Evolutionary conservation across 2,113 vertebrate species (phyloP), one percentile per base, ranked within the genome.

Genomic region (Polyodon spathula): DNA sequence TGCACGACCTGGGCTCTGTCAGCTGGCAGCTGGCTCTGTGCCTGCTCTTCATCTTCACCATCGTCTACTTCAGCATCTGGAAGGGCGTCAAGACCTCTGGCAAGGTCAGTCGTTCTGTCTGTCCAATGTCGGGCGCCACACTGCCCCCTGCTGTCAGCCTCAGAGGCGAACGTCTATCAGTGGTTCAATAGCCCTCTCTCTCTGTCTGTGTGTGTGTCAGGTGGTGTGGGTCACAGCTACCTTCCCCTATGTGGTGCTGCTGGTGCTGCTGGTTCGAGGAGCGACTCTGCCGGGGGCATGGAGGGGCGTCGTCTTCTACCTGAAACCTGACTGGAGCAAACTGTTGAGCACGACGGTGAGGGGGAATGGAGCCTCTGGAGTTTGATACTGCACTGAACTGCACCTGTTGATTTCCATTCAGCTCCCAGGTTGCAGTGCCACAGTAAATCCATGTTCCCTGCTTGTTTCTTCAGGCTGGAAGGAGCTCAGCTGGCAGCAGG

Each of bases 21-120:
- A 95, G 91, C 79, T 99, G 96, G 95, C 94, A 97, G 70, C 59
- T 99, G 66, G 84, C 90, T 41, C 90, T 97, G 68, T 97, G 94
- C 68, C 84, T 97, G 65, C 72, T 97, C 77, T 80, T 97, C 57
- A 95, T 99, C 84, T 98, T 98, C 83, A 90, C 86, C 59, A 69
- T 96, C 0, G 91, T 98, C 69, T 99, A 97, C 84, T 98, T 99
- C 79, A 98, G 93, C 81, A 96, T 99, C 86, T 99, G 94, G 95
- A 99, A 98, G 77, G 96, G 96, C 43, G 93, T 98, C 76, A 96
- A 93, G 84, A 96, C 92, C 59, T 99, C 96, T 66, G 96, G 96
- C 77, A 99, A 98, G 93, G 95, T 96, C 73, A 61, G 66, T 39
- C 37, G 6, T 8, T 14, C n/a, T 17, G 10, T 41, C 42, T 56